Percentiles rank a stretch among this genome's conserved stretches.
Conservation (phyloP, 1,140 invertebrate species). For the Pissodes strobi region DNA sequence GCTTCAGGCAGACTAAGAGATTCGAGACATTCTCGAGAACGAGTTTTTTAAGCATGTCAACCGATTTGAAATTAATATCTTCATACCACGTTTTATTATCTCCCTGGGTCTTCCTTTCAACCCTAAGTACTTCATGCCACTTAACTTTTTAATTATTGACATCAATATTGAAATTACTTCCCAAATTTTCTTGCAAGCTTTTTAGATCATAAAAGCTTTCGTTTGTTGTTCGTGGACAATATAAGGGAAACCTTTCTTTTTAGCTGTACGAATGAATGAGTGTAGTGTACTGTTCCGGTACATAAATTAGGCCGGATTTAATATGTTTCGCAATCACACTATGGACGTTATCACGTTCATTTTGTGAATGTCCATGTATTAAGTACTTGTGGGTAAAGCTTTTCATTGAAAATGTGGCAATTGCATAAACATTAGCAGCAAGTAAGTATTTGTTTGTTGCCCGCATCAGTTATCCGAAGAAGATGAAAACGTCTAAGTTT, state of each 20-base stretch:
- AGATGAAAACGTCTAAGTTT: slow-evolving; percentile 49
- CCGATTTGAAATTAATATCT: not conserved
- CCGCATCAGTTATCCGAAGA: slow-evolving; percentile 53
- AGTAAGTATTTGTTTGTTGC: slow-evolving; percentile 52
- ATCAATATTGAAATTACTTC: slow-evolving; percentile 2
- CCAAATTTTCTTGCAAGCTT: not conserved
- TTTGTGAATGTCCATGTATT: slow-evolving; percentile 49
- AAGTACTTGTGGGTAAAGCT: slow-evolving; percentile 50
- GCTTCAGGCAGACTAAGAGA: not conserved
- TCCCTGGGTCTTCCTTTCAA: too few relatives aligned
- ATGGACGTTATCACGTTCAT: slow-evolving; percentile 45
- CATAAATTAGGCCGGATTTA: slow-evolving; percentile 12
- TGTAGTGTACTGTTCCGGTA: slow-evolving; percentile 1
- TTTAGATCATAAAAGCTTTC: slow-evolving; percentile 9
- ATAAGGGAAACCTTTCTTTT: slow-evolving; percentile 4
- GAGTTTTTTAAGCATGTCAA: not conserved
- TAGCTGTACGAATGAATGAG: slow-evolving; percentile 8
- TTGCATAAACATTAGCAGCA: slow-evolving; percentile 49
- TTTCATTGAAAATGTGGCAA: slow-evolving; percentile 42
- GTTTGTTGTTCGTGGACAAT: not conserved
- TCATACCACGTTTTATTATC: too few relatives aligned
- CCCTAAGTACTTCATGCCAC: too few relatives aligned
- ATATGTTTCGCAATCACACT: slow-evolving; percentile 14
- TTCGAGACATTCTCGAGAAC: not conserved
- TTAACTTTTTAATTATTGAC: slow-evolving; percentile 7